These are phyloP conservation scores for Melanostigma gelatinosum DNA, from an alignment of 2,113 vertebrate genomes.

Conservation along the genomic window DNA sequence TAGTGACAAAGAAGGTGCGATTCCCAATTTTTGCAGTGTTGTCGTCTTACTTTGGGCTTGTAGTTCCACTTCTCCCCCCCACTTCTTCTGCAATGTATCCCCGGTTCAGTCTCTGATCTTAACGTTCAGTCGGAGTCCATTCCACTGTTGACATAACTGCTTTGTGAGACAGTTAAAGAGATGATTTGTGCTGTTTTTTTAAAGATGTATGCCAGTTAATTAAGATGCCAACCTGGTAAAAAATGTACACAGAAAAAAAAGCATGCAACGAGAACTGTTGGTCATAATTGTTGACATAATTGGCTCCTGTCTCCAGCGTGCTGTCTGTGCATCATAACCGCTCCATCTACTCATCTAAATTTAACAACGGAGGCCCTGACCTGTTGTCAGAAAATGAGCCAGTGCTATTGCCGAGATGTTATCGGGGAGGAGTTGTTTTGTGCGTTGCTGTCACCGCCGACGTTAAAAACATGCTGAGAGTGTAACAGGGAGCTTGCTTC, in stretches of 20 bases:
- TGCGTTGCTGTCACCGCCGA: slow-evolving; percentile 33
- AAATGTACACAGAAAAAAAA: background rate
- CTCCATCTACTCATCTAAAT: slow-evolving; percentile 8
- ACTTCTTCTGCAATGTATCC: background rate
- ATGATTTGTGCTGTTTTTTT: background rate
- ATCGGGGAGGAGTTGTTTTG: slow-evolving; percentile 17
- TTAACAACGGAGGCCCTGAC: slow-evolving; percentile 14
- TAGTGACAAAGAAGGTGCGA: background rate
- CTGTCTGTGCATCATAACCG: slow-evolving; percentile 5
- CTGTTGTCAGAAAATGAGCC: slow-evolving; percentile 27
- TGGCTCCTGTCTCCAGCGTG: slow-evolving; percentile 6
- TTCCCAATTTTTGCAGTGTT: slow-evolving; percentile 21
- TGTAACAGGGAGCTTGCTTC: slow-evolving; percentile 52
- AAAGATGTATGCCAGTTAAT: background rate
- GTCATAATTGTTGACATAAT: slow-evolving; percentile 10
- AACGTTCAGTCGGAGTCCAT: background rate
- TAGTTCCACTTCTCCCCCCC: background rate
- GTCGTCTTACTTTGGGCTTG: background rate
- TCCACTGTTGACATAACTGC: slow-evolving; percentile 9
- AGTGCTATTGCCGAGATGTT: slow-evolving; percentile 16
- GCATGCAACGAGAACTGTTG: background rate
- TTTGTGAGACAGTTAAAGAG: background rate
- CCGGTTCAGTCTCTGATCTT: slow-evolving; percentile 2
- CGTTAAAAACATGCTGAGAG: slow-evolving; percentile 26
- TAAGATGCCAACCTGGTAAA: slow-evolving; percentile 8